Evolutionary conservation across 2,797 vertebrate species (phyloP).

Genomic region (Argya squamiceps): DNA sequence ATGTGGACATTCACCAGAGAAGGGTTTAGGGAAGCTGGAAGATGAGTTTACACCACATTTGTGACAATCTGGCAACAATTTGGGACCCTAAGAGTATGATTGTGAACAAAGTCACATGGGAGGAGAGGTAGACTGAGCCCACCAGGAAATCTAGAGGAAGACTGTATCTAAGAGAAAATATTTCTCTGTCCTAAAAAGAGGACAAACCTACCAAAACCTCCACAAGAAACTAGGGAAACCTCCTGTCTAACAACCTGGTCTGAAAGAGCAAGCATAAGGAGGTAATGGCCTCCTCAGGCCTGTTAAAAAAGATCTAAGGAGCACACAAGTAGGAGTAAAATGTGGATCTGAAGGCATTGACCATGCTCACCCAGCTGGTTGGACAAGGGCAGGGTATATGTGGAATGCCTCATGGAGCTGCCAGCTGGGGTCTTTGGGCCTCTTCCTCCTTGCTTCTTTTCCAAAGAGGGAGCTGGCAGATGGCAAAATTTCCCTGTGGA

Average conservation of each 20-base stretch:
- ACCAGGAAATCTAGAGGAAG: neutral
- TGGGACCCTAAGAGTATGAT: neutral
- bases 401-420: conserved; percentile 82
- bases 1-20: conserved; percentile 94
- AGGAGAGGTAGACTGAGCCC: neutral
- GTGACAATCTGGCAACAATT: neutral
- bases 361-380: conserved; percentile 87
- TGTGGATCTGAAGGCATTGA: neutral
- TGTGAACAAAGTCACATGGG: neutral
- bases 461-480: conserved; percentile 76
- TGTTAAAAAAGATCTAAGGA: neutral
- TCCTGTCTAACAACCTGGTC: neutral
- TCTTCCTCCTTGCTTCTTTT: conserved; percentile 69
- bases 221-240: neutral
- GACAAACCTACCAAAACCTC: neutral
- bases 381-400: conserved; percentile 90
- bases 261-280: neutral
- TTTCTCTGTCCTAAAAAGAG: neutral
- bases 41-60: conserved; percentile 15
- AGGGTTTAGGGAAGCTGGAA: conserved; percentile 88
- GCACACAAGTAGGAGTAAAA: neutral
- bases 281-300: neutral
- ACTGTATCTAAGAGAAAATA: neutral
- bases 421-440: conserved; percentile 54
- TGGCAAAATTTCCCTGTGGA: conserved; percentile 96